Evolutionary conservation across 2,797 vertebrate species (phyloP).

Genomic region (Pterois miles): DNA sequence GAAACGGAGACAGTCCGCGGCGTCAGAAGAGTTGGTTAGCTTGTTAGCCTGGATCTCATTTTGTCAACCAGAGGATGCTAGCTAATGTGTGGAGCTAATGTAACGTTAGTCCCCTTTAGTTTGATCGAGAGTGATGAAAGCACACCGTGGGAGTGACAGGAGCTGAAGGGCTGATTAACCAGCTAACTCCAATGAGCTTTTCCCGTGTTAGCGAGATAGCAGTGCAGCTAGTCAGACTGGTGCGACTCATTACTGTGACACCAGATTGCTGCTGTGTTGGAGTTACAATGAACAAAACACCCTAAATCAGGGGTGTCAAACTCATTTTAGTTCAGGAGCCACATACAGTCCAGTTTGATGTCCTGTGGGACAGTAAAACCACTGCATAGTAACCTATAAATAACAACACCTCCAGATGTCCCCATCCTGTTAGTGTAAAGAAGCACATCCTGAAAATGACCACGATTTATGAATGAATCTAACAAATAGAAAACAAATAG

Average conservation of each 20-base stretch:
- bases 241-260: background rate
- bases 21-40: conserved; percentile 58
- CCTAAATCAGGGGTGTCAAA: no score
- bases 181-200: background rate
- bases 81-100: background rate
- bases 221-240: conserved; percentile 29
- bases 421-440: no score
- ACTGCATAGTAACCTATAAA: no score
- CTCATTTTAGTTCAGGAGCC: no score
- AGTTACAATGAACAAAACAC: background rate
- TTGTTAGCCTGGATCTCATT: conserved; percentile 53
- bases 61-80: background rate
- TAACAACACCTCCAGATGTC: no score
- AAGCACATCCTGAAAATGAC: no score
- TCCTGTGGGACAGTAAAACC: no score
- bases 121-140: background rate
- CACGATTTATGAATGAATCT: no score
- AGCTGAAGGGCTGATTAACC: background rate
- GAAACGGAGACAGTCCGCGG: conserved; percentile 13
- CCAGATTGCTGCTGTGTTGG: background rate
- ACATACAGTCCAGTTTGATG: no score
- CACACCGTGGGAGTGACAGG: background rate
- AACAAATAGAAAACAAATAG: no score
- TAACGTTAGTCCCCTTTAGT: background rate
- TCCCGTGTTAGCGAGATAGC: conserved; percentile 39